A percentile compares a stretch with the other conserved stretches of the same genome.
phyloP scores from a whole-genome alignment of 37 sponge, comb jelly and placozoan genomes.

The Spongilla lacustris region DNA sequence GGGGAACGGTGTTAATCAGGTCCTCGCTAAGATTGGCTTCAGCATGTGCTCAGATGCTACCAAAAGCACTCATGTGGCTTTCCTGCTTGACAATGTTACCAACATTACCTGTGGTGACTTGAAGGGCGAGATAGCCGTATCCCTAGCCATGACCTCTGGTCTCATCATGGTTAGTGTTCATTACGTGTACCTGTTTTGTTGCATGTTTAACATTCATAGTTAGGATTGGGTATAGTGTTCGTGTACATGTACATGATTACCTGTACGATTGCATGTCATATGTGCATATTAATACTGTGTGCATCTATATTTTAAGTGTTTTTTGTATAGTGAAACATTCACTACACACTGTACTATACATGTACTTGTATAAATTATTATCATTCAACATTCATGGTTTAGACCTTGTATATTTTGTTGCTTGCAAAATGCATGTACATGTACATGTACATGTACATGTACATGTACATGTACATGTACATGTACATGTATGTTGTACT shows the following conservation, averaged over 20 bases:
- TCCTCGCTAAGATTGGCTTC: neutral
- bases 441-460: neutral
- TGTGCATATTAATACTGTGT: too few relatives aligned
- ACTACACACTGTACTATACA: too few relatives aligned
- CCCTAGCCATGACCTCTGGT: conserved; percentile 60
- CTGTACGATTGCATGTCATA: too few relatives aligned
- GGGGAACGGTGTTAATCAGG: conserved; percentile 50
- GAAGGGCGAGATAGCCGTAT: conserved; percentile 50
- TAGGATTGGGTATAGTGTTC: too few relatives aligned
- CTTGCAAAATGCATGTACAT: neutral
- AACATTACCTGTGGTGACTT: conserved; percentile 14
- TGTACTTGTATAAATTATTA: too few relatives aligned
- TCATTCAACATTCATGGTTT: neutral
- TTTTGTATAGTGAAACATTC: too few relatives aligned
- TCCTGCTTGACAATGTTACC: neutral
- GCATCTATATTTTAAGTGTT: too few relatives aligned
- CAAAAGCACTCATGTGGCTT: neutral
- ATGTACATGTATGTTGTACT: too few relatives aligned
- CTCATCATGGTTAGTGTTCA: conserved; percentile 65
- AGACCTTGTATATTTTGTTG: neutral
- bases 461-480: too few relatives aligned
- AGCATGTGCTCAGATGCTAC: neutral
- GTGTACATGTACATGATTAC: too few relatives aligned
- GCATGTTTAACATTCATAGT: too few relatives aligned
- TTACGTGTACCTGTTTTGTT: too few relatives aligned